Conservation (phyloP, 2,797 vertebrate species). For the Helostoma temminkii region DNA sequence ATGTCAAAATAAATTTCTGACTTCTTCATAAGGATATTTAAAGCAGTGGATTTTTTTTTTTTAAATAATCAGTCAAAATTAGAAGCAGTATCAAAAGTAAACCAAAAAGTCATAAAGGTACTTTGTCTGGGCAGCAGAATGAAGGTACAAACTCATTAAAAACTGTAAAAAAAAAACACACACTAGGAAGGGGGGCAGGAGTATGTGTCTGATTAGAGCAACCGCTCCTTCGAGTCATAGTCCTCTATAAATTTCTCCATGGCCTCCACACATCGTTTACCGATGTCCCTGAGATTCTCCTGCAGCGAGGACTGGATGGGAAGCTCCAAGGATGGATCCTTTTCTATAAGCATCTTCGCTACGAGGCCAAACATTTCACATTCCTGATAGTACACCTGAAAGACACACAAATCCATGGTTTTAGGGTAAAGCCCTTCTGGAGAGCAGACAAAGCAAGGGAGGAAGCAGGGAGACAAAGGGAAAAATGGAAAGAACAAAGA, state of each 20-base stretch:
- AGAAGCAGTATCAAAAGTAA: background rate
- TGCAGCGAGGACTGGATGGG: conserved; percentile 79
- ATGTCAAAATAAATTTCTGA: background rate
- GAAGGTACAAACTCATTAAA: background rate
- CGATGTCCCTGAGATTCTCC: conserved; percentile 83
- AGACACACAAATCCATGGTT: conserved; percentile 34
- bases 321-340: conserved; percentile 79
- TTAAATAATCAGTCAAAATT: background rate
- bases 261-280: conserved; percentile 78
- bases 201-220: conserved; percentile 39
- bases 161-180: background rate
- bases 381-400: conserved; percentile 83
- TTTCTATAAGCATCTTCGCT: conserved; percentile 83
- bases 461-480: background rate
- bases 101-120: background rate
- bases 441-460: background rate
- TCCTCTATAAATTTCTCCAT: conserved; percentile 84
- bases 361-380: conserved; percentile 83
- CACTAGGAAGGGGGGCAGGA: too few relatives aligned
- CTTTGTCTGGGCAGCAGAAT: conserved; percentile 16
- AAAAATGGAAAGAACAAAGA: conserved; percentile 9
- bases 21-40: conserved; percentile 12
- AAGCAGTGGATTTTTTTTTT: conserved; percentile 11
- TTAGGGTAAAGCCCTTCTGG: conserved; percentile 3
- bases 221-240: conserved; percentile 71